phyloP scores from a whole-genome alignment of 2,113 vertebrate species.

The Pristiophorus japonicus region DNA sequence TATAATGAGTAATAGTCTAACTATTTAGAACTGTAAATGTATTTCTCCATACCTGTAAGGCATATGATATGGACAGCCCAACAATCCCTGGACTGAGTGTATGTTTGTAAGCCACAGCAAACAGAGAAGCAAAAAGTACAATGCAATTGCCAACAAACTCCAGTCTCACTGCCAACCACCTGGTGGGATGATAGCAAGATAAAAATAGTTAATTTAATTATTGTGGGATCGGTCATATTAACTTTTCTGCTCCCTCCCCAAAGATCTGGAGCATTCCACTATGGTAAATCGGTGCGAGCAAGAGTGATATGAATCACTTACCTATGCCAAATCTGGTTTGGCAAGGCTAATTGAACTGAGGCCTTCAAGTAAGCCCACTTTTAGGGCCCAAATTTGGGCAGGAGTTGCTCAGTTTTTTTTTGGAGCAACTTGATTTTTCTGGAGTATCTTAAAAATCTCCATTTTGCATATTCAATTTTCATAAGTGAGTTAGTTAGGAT shows the following conservation, averaged over 20 bases:
- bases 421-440: no score
- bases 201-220: slow-evolving; percentile 17
- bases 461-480: no score
- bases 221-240: not conserved
- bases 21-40: not conserved
- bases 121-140: slow-evolving; percentile 77
- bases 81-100: slow-evolving; percentile 79
- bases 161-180: slow-evolving; percentile 85
- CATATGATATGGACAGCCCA: slow-evolving; percentile 87
- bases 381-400: no score
- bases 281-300: not conserved
- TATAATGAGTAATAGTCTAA: not conserved
- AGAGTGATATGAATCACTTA: not conserved
- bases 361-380: not conserved
- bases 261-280: not conserved
- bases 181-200: slow-evolving; percentile 44
- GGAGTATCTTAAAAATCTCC: no score
- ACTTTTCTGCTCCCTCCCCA: not conserved
- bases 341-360: not conserved
- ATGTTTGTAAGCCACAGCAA: slow-evolving; percentile 73
- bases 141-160: slow-evolving; percentile 91
- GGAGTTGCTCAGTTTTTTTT: no score
- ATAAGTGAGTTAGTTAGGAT: no score
- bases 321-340: not conserved
- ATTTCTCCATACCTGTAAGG: slow-evolving; percentile 71